Evolutionary conservation across 2,113 vertebrate species (phyloP).

Genomic region (Oryctolagus cuniculus): mOryCun1.1 NC_091438.1:154822001-154822500

Average conservation of each 20-base stretch:
- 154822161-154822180: neutral
- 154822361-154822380: slow-evolving; percentile 85
- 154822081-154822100: slow-evolving; percentile 73
- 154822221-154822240: slow-evolving; percentile 44
- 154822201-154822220: slow-evolving; percentile 46
- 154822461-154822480: slow-evolving; percentile 27
- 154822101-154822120: slow-evolving; percentile 12
- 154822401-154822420: slow-evolving; percentile 84
- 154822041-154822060: slow-evolving; percentile 17
- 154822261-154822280: slow-evolving; percentile 73
- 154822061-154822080: slow-evolving; percentile 68
- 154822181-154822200: slow-evolving; percentile 6
- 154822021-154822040: slow-evolving; percentile 60
- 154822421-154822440: slow-evolving; percentile 78
- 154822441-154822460: slow-evolving; percentile 75
- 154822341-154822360: slow-evolving; percentile 85
- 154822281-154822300: slow-evolving; percentile 83
- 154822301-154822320: slow-evolving; percentile 90
- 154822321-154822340: slow-evolving; percentile 87
- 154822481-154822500: slow-evolving; percentile 40
- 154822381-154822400: slow-evolving; percentile 85
- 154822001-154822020: neutral
- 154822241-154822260: slow-evolving; percentile 74
- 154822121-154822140: slow-evolving; percentile 6
- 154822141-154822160: slow-evolving; percentile 49